These are phyloP conservation scores for Cercopithecus neglectus DNA, from an alignment of 2,797 vertebrate genomes.

Conservation along the genomic window DNA sequence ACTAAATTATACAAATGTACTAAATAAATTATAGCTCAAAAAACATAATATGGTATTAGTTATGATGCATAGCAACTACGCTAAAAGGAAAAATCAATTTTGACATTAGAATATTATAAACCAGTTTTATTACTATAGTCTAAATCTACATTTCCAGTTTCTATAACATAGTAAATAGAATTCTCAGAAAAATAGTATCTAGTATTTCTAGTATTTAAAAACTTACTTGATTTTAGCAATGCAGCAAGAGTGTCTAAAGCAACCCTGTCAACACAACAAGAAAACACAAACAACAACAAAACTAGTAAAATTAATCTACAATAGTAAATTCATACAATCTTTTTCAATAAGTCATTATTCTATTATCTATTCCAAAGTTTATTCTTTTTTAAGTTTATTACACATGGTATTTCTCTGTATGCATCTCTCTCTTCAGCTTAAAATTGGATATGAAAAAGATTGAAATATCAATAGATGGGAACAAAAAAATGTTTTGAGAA, in stretches of 20 bases:
- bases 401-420: not conserved
- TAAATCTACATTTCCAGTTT: constrained; percentile 56
- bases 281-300: constrained; percentile 82
- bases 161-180: constrained; percentile 63
- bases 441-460: constrained; percentile 34
- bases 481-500: not conserved
- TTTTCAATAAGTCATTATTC: constrained; percentile 61
- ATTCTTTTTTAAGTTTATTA: constrained; percentile 41
- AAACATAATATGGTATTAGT: not conserved
- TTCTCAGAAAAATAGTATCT: constrained; percentile 64
- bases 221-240: constrained; percentile 99
- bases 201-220: constrained; percentile 80
- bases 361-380: constrained; percentile 44
- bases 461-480: not conserved
- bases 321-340: constrained; percentile 69
- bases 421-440: not conserved
- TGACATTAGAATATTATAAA: constrained; percentile 42
- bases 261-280: constrained; percentile 91
- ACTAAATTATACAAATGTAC: not conserved
- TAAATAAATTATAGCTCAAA: constrained; percentile 3
- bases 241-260: constrained; percentile 96
- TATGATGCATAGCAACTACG: not conserved
- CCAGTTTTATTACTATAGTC: constrained; percentile 45
- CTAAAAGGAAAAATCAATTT: constrained; percentile 30
- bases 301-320: constrained; percentile 79